A percentile compares a stretch with the other conserved stretches of the same genome.
These are phyloP conservation scores for Propithecus perrieri DNA, from an alignment of 2,797 vertebrate genomes.

Conservation along the genomic window DNA sequence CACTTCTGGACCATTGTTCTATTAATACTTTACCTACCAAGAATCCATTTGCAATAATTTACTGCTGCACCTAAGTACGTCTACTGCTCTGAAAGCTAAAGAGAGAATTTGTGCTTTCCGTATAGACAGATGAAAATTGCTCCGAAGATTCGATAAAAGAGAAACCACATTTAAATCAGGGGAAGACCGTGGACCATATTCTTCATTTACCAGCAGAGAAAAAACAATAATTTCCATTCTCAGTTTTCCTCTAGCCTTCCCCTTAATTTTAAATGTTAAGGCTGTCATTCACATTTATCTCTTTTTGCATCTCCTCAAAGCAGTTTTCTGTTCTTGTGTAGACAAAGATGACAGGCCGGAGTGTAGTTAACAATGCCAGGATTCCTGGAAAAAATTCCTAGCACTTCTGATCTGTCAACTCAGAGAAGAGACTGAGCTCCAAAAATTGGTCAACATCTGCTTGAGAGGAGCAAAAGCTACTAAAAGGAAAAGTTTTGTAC, in stretches of 20 bases:
- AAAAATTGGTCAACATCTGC: fast-evolving
- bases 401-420: not conserved
- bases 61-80: not conserved
- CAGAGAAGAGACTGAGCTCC: not conserved
- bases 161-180: not conserved
- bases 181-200: not conserved
- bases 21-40: not conserved
- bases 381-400: not conserved
- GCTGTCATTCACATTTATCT: not conserved
- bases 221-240: not conserved
- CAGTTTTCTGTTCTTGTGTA: not conserved
- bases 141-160: not conserved
- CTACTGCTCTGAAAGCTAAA: not conserved
- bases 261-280: not conserved
- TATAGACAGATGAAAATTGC: not conserved
- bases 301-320: not conserved
- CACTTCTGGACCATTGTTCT: not conserved
- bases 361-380: not conserved
- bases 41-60: slow-evolving; percentile 32
- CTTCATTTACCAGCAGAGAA: not conserved
- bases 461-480: not conserved
- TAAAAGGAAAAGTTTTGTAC: not conserved
- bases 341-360: not conserved
- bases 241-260: not conserved
- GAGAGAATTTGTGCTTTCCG: not conserved